A percentile compares a stretch with the other conserved stretches of the same genome.
Conservation (phyloP, 2,113 vertebrate genomes). For the Silurus glanis region DNA sequence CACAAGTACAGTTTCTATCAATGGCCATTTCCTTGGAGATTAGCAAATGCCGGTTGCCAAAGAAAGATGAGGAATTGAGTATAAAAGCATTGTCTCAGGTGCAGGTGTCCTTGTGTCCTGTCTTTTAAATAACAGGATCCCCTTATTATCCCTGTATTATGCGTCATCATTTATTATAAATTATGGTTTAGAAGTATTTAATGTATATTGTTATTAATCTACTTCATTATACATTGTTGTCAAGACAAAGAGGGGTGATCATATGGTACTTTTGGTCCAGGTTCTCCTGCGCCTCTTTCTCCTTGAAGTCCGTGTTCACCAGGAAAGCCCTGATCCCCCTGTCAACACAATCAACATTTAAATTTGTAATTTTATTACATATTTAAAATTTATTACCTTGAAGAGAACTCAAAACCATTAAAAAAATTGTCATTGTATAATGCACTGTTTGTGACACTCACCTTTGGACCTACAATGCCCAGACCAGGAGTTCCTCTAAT, state of each 20-base stretch:
- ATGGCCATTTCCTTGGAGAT: no score
- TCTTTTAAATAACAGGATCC: background rate
- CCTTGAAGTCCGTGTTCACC: conserved; percentile 70
- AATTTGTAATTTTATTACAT: background rate
- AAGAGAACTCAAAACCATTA: background rate
- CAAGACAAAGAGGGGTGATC: background rate
- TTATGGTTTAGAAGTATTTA: background rate
- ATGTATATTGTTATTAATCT: background rate
- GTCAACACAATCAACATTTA: conserved; percentile 15
- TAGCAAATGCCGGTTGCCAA: background rate
- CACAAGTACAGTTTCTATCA: no score
- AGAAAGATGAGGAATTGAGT: no score
- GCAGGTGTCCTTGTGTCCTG: background rate
- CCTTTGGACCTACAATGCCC: conserved; percentile 71
- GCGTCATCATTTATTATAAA: background rate
- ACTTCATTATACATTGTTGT: background rate
- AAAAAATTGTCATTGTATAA: background rate
- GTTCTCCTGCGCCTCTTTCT: conserved; percentile 66
- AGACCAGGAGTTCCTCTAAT: conserved; percentile 68
- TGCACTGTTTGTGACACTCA: conserved; percentile 38
- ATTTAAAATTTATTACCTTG: no score
- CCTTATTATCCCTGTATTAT: background rate
- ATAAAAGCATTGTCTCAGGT: no score
- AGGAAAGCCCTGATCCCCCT: conserved; percentile 76
- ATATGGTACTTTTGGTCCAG: conserved; percentile 69